These are phyloP conservation scores for Lasioglossum malachurum DNA, from an alignment of 2,888 invertebrate species.

Conservation along the genomic window DNA sequence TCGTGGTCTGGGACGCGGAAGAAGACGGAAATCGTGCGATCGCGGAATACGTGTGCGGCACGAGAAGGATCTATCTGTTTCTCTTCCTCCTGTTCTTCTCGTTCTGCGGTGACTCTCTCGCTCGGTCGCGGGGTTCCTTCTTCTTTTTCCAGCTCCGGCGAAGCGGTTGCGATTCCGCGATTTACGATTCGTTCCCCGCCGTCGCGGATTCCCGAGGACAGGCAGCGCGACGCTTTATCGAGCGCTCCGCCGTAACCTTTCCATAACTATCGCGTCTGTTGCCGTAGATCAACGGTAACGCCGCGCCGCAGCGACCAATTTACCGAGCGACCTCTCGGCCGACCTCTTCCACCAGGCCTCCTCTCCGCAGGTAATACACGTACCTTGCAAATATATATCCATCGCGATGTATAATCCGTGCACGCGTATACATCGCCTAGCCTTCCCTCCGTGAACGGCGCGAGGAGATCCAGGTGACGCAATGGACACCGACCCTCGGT, in stretches of 20 bases:
- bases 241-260: constrained; percentile 79
- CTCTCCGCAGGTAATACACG: constrained; percentile 67
- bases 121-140: constrained; percentile 35
- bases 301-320: constrained; percentile 80
- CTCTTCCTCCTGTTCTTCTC: not conserved
- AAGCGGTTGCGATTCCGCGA: constrained; percentile 74
- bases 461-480: constrained; percentile 44
- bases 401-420: constrained; percentile 63
- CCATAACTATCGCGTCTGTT: constrained; percentile 81
- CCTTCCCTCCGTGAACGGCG: constrained; percentile 19
- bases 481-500: constrained; percentile 21
- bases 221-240: constrained; percentile 77
- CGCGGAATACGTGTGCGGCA: constrained; percentile 56
- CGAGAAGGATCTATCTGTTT: constrained; percentile 13
- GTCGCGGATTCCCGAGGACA: constrained; percentile 73
- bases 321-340: constrained; percentile 80
- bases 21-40: constrained; percentile 67
- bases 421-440: constrained; percentile 52
- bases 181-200: constrained; percentile 75
- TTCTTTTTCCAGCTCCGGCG: constrained; percentile 44
- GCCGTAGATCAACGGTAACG: constrained; percentile 81
- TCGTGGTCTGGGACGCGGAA: constrained; percentile 56
- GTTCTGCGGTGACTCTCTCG: constrained; percentile 10
- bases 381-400: constrained; percentile 67
- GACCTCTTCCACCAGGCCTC: constrained; percentile 77